Base-by-base conservation (phyloP, 53 echinoderm and acorn worm species). In the Holothuria leucospilota region DNA sequence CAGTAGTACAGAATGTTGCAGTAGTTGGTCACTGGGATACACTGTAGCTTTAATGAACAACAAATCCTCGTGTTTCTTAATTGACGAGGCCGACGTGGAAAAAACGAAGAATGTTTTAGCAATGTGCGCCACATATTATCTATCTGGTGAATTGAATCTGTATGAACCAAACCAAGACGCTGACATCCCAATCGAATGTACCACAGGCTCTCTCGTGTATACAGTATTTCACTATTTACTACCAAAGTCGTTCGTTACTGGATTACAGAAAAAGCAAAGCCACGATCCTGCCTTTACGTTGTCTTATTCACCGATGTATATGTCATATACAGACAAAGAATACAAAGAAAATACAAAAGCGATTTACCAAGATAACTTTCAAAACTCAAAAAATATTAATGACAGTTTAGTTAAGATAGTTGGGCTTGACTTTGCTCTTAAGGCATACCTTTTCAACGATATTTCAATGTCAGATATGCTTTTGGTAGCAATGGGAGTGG, bases 21-120 rank as follows among this genome's bases (percentile, higher is more conserved):
- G 71, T 18, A 85, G 85, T 61, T 90, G 85, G 92, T 88, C 95
- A 10, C 46, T 94, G 28, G 92, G 95, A 6, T 63, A 90, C 53
- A 73, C 85, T 39, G 62, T 88, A 3, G 92, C 92, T 34, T 34
- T 85, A n/a, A 27, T 94, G 39, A 78, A 69, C 25, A 92, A 90
- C 63, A 92, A 92, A 59, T 39, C 87, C 21, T 85, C 92, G 1
- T 94, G 95, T 39, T 51, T 49, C 20, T 86, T 87, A 40, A 88
- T 94, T 9, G 69, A 78, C 25, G 69, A 92, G 4, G 24, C 20
- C 12, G 92, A 94, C 59, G 92, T 90, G 7, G 63, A 73, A 28
- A 40, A 21, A 21, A 85, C 74, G 20, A 63, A 26, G 56, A 28
- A 14, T 7, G 29, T 94, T 21, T 59, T 94, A 27, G 26, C 69